phyloP scores from a whole-genome alignment of 2,113 vertebrate species.

The Poicephalus gulielmi region DNA sequence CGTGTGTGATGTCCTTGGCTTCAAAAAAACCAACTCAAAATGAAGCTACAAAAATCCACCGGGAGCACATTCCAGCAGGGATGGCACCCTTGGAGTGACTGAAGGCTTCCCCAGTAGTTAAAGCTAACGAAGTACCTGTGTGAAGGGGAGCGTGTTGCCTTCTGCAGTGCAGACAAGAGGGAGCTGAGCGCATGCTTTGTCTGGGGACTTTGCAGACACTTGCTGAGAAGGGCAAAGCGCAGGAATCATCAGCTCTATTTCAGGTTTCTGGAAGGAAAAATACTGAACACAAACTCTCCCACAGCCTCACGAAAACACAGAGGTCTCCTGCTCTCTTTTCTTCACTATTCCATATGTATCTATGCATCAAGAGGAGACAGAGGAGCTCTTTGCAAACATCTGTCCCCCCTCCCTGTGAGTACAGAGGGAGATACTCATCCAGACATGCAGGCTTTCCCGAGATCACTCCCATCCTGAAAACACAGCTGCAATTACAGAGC shows the following conservation, averaged over 20 bases:
- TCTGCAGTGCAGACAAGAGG: background rate
- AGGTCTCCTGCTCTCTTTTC: background rate
- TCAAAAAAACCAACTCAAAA: background rate
- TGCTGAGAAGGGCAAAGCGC: background rate
- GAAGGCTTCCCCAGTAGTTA: background rate
- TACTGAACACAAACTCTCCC: background rate
- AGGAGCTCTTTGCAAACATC: background rate
- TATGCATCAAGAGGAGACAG: background rate
- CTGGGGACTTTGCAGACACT: background rate
- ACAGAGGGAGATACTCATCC: background rate
- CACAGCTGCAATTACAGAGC: background rate
- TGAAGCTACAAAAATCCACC: background rate
- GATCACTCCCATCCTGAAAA: background rate
- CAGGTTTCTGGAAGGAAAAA: background rate
- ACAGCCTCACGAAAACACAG: fast-evolving
- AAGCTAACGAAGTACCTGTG: background rate
- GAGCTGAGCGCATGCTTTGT: background rate
- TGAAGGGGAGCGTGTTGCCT: background rate
- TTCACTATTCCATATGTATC: fast-evolving
- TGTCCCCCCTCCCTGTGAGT: background rate
- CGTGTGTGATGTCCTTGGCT: background rate
- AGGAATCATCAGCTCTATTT: background rate
- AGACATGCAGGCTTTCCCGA: background rate
- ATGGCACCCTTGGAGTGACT: background rate
- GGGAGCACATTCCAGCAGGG: background rate